Conservation (phyloP, 2,113 vertebrate genomes). For the Pavo muticus region DNA sequence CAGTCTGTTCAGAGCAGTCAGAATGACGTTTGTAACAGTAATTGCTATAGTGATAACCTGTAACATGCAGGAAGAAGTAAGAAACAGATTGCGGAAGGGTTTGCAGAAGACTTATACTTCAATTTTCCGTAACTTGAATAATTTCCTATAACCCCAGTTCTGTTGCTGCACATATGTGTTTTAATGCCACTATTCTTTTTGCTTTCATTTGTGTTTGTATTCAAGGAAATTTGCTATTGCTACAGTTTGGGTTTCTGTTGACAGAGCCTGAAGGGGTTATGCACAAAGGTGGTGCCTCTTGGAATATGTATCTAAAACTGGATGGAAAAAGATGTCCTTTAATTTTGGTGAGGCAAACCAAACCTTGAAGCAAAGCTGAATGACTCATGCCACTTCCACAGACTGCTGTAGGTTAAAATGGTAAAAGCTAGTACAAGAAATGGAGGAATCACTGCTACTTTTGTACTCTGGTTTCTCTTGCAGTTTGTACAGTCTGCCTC, state of each 20-base stretch:
- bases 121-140: background rate
- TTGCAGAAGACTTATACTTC: background rate
- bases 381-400: background rate
- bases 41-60: background rate
- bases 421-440: background rate
- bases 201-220: background rate
- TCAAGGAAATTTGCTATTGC: background rate
- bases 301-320: background rate
- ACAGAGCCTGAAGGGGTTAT: background rate
- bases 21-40: background rate
- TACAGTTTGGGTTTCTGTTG: background rate
- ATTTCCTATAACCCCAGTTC: background rate
- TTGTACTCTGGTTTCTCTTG: background rate
- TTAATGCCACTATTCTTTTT: background rate
- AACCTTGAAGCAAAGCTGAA: background rate
- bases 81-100: background rate
- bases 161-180: background rate
- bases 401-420: background rate
- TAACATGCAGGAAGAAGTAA: background rate
- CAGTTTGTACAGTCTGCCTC: background rate
- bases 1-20: background rate
- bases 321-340: background rate
- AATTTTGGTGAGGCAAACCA: background rate
- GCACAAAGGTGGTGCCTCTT: background rate
- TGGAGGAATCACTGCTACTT: background rate